Evolutionary conservation across 2,113 vertebrate species (phyloP).

Genomic region (Gadus macrocephalus): DNA sequence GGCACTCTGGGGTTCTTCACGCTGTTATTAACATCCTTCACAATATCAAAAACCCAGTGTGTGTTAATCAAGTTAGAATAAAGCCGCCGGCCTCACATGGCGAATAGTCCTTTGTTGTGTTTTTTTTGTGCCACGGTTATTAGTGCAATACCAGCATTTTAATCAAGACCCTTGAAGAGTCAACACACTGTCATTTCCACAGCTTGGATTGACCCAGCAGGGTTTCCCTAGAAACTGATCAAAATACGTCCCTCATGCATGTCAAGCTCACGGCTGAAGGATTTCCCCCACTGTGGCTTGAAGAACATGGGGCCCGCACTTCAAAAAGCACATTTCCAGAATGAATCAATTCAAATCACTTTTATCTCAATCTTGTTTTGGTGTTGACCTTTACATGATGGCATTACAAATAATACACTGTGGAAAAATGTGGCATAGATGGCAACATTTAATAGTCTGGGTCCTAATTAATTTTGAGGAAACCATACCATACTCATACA

Average conservation of each 20-base stretch:
- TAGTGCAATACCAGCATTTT: not conserved
- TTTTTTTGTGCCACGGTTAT: not conserved
- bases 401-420: too few relatives aligned
- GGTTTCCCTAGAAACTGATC: not conserved
- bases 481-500: too few relatives aligned
- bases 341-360: not conserved
- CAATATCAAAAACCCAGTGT: not conserved
- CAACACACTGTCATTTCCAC: not conserved
- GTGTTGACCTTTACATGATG: too few relatives aligned
- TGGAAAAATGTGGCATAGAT: too few relatives aligned
- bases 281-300: not conserved
- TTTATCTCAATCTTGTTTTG: too few relatives aligned
- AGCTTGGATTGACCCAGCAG: not conserved
- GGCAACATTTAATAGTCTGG: too few relatives aligned
- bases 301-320: not conserved
- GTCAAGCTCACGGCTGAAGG: not conserved
- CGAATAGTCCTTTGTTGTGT: not conserved
- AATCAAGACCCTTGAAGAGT: not conserved
- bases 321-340: not conserved
- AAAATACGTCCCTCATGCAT: not conserved
- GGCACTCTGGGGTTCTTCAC: not conserved
- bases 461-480: too few relatives aligned
- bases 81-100: not conserved
- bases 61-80: slow-evolving; percentile 2
- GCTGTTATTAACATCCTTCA: not conserved